Evolutionary conservation across 2,113 vertebrate genomes (phyloP).

Genomic region (Callithrix jacchus): DNA sequence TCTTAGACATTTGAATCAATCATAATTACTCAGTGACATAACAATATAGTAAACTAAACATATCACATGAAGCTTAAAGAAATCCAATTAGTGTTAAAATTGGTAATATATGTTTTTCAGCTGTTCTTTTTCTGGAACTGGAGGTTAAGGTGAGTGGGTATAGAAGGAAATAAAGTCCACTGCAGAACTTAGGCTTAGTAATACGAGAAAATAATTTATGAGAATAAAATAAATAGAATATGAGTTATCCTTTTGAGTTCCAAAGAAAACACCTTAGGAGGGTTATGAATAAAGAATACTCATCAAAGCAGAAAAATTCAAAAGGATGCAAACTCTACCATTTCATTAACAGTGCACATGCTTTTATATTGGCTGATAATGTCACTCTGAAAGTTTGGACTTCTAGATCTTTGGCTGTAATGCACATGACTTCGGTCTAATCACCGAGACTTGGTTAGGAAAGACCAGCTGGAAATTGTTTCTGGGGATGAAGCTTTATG

Average conservation of each 20-base stretch:
- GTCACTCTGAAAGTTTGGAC: neutral
- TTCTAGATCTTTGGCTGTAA: neutral
- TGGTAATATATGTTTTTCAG: neutral
- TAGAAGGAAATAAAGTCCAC: neutral
- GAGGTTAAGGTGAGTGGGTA: neutral
- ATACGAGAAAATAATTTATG: neutral
- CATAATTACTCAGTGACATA: neutral
- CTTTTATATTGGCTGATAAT: conserved; percentile 4
- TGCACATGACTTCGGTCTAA: neutral
- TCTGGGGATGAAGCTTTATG: neutral
- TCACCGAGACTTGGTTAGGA: neutral
- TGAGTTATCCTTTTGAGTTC: neutral
- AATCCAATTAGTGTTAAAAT: neutral
- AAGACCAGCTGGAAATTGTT: conserved; percentile 26
- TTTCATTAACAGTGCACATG: neutral
- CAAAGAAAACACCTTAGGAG: conserved; percentile 27
- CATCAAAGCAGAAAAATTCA: neutral
- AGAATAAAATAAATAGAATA: neutral
- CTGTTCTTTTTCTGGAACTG: neutral
- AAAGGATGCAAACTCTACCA: neutral
- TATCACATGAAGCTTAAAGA: neutral
- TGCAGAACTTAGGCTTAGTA: neutral
- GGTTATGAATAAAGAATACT: neutral
- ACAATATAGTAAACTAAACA: neutral
- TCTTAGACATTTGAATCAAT: neutral